Percentiles rank a stretch among this genome's conserved stretches.
These are phyloP conservation scores for Mormyrus hasselquistii DNA, from an alignment of 2,797 vertebrate genomes.

Conservation along the genomic window DNA sequence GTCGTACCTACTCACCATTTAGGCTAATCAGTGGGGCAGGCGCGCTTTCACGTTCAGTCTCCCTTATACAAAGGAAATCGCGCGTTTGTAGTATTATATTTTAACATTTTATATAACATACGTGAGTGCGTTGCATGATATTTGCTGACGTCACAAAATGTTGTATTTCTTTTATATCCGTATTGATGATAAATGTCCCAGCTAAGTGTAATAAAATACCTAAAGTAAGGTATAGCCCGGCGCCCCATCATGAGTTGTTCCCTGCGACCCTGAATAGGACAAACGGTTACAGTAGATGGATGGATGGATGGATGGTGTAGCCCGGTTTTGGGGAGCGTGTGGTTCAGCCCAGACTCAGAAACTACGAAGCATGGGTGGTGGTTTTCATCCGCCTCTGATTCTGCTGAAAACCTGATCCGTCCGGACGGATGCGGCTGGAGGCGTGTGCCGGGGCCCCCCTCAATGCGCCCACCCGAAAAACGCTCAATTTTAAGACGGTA, in stretches of 20 bases:
- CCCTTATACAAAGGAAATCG: neutral
- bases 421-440: neutral
- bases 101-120: neutral
- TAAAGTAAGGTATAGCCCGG: neutral
- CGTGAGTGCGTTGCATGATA: neutral
- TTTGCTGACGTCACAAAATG: neutral
- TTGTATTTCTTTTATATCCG: neutral
- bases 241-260: neutral
- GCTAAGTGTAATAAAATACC: neutral
- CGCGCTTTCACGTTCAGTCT: neutral
- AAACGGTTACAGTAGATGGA: neutral
- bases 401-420: neutral
- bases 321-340: neutral
- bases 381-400: neutral
- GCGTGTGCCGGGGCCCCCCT: neutral
- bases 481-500: neutral
- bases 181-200: neutral
- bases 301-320: neutral
- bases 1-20: neutral
- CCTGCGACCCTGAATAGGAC: neutral
- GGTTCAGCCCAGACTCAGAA: neutral
- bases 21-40: neutral
- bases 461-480: neutral
- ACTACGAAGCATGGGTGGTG: neutral
- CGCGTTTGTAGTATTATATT: neutral